A percentile compares a stretch with the other conserved stretches of the same genome.
Evolutionary conservation across 2,888 invertebrate species (phyloP).

Genomic region (Chymomyza procnemis): DNA sequence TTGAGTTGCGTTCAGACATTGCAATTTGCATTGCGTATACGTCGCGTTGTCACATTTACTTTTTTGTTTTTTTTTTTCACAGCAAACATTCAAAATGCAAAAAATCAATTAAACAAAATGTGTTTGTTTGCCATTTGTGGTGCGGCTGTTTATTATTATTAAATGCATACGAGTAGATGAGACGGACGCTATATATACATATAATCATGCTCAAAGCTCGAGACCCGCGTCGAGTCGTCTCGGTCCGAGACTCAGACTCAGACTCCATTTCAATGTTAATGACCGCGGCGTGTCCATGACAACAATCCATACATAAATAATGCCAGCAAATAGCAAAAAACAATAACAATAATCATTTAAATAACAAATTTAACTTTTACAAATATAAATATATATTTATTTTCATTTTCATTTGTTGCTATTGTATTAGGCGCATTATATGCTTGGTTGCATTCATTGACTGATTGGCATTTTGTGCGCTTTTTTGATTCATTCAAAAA

Average conservation of each 20-base stretch:
- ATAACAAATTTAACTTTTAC: slow-evolving; percentile 31
- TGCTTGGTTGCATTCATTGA: background rate
- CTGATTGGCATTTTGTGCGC: background rate
- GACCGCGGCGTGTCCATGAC: slow-evolving; percentile 62
- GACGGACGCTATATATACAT: too few species aligned
- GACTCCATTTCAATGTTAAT: slow-evolving; percentile 43
- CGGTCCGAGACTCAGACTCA: background rate
- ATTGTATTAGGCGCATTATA: background rate
- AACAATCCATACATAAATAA: slow-evolving; percentile 64
- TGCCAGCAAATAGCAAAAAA: slow-evolving; percentile 36
- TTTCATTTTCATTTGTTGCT: background rate
- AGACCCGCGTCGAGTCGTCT: background rate
- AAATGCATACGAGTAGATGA: background rate
- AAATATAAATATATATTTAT: slow-evolving; percentile 4
- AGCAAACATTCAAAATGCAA: slow-evolving; percentile 54
- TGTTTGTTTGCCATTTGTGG: slow-evolving; percentile 43
- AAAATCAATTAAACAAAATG: slow-evolving; percentile 61
- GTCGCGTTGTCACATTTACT: slow-evolving; percentile 8
- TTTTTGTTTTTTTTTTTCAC: too few species aligned
- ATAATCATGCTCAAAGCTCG: background rate
- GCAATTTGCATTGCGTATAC: background rate
- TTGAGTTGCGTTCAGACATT: background rate
- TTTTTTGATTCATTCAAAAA: background rate
- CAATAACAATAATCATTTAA: slow-evolving; percentile 34
- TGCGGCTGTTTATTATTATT: background rate